These are phyloP conservation scores for Perizoma affinitatum DNA, from an alignment of 2,888 invertebrate genomes.

Conservation along the genomic window DNA sequence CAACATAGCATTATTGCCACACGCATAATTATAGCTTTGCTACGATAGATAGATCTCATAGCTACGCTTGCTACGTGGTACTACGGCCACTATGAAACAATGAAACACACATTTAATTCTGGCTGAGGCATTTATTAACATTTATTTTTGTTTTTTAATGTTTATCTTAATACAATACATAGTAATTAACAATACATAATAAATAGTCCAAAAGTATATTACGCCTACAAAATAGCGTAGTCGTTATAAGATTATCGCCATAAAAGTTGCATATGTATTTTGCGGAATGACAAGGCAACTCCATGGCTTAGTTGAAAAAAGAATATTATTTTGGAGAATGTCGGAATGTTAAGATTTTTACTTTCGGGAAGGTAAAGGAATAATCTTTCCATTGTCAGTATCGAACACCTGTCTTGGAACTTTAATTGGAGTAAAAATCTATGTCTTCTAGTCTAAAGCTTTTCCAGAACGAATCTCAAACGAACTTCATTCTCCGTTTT, in stretches of 20 bases:
- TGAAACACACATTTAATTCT: conserved; percentile 66
- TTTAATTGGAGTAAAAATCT: no score
- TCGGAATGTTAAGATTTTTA: conserved; percentile 14
- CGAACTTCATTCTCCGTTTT: no score
- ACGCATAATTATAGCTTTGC: conserved; percentile 2
- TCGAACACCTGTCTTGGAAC: no score
- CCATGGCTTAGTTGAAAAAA: conserved; percentile 69
- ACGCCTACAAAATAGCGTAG: conserved; percentile 84
- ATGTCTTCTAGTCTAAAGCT: no score
- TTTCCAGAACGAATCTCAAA: no score
- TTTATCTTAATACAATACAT: conserved; percentile 84
- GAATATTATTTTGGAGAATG: conserved; percentile 66
- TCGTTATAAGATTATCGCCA: conserved; percentile 83
- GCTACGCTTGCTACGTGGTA: conserved; percentile 13
- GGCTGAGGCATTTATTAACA: conserved; percentile 86
- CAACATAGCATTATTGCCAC: neutral
- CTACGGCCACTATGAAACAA: conserved; percentile 10
- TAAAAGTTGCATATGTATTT: conserved; percentile 75
- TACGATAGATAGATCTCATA: conserved; percentile 2
- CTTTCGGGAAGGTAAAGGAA: neutral
- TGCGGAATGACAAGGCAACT: conserved; percentile 74
- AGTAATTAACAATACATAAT: conserved; percentile 85
- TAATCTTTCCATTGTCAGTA: neutral
- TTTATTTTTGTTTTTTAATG: conserved; percentile 81
- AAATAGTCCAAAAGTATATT: conserved; percentile 85